These are phyloP conservation scores for Microplitis deprimator DNA, from an alignment of 2,888 invertebrate genomes.

Conservation along the genomic window DNA sequence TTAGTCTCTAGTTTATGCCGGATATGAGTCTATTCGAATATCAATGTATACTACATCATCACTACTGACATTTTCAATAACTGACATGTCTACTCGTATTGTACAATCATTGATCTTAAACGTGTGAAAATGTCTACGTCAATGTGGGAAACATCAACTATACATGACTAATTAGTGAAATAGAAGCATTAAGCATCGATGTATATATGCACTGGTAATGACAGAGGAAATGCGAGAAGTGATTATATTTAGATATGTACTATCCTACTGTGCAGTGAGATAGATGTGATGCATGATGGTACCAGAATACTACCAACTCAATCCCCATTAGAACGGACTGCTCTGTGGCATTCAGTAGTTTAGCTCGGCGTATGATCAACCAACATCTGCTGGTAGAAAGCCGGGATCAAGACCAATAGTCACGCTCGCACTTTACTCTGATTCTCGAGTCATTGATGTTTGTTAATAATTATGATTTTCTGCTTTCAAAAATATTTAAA, in stretches of 20 bases:
- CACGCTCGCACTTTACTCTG: not conserved
- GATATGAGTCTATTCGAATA: not conserved
- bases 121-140: conserved; percentile 1
- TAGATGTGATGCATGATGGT: not conserved
- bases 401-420: not conserved
- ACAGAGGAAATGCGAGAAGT: conserved; percentile 4
- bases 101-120: conserved; percentile 11
- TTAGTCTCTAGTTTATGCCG: not conserved
- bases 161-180: conserved; percentile 28
- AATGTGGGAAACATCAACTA: conserved; percentile 10
- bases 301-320: not conserved
- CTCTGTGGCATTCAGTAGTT: not conserved
- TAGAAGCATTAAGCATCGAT: conserved; percentile 18
- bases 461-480: not conserved
- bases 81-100: not conserved
- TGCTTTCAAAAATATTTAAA: not conserved
- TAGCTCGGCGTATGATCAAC: not conserved
- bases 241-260: not conserved
- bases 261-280: not conserved
- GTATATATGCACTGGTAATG: not conserved
- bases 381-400: not conserved
- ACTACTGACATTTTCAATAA: not conserved
- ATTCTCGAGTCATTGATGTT: not conserved
- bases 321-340: not conserved
- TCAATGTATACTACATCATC: not conserved